Conservation (phyloP, 2,888 invertebrate species). For the Opisthograptis luteolata region DNA sequence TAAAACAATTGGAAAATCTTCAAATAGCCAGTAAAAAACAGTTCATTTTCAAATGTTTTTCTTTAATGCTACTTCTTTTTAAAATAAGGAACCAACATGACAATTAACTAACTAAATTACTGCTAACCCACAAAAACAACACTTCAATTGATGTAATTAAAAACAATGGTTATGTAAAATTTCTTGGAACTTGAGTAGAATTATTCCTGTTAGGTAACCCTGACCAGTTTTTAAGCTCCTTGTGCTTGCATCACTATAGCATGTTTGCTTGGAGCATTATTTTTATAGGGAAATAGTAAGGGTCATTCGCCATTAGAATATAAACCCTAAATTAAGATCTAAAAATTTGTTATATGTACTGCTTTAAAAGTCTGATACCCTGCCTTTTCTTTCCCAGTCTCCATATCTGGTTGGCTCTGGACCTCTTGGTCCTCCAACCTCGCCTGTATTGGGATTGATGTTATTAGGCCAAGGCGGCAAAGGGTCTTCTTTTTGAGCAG, state of each 20-base stretch:
- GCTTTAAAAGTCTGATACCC: constrained; percentile 95
- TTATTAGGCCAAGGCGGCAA: constrained; percentile 93
- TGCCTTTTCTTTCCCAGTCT: constrained; percentile 99
- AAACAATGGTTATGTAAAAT: too few species aligned
- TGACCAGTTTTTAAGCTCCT: too few species aligned
- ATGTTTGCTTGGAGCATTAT: too few species aligned
- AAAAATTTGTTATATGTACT: not conserved
- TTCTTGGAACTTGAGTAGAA: too few species aligned
- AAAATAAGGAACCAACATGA: not conserved
- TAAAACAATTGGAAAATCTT: constrained; percentile 89
- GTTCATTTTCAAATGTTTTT: constrained; percentile 1
- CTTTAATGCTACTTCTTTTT: not conserved
- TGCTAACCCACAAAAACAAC: constrained; percentile 7
- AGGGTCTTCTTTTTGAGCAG: constrained; percentile 92
- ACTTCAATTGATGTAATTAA: too few species aligned
- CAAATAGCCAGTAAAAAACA: constrained; percentile 53
- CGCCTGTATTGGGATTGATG: constrained; percentile 96
- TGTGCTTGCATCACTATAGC: too few species aligned
- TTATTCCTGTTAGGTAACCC: too few species aligned
- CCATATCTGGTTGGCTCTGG: constrained; percentile 99
- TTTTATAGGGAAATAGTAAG: too few species aligned
- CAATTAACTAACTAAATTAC: constrained; percentile 6
- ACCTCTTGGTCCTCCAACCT: constrained; percentile 97
- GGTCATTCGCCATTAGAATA: too few species aligned
- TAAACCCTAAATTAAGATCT: too few species aligned